Base-by-base conservation (phyloP, 2,113 vertebrate genomes). In the Pycnonotus jocosus region DNA sequence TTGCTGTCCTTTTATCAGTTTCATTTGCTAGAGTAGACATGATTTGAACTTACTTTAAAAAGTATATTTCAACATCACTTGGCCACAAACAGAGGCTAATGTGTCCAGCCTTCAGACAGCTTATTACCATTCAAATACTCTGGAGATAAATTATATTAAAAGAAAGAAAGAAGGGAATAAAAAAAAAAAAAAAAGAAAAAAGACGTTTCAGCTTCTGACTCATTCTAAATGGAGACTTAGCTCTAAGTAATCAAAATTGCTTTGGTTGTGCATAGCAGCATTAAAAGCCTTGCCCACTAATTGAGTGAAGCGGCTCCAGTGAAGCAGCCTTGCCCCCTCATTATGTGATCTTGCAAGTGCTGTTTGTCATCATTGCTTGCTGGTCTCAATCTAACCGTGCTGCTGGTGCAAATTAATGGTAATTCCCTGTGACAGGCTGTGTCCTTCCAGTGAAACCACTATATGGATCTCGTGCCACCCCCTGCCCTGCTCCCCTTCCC, bases 201-300 rank as follows among this genome's bases (percentile, higher is more conserved):
- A 38, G 35, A n/a, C 3, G 4, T 95, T 97, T 95, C 84, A 86
- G 96, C 93, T 95, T 96, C 93, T 64, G 88, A 95, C 97, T 97
- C 97, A 97, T 97, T 98, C 98, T 98, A 98, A 99, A 99, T 98
- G 98, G 98, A 98, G 98, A 98, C 98, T 98, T 97, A 71, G 96
- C 97, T 98, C 97, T 98, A 97, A 98, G 98, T 99, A 98, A 98
- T 98, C 96, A 96, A 96, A 99, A 99, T 99, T 98, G 98, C 98
- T 98, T 98, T 98, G 98, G 98, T 98, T 98, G 98, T 98, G 98
- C 98, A 95, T 97, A 98, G 98, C 97, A 73, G 98, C 98, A 98
- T 99, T 99, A 99, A 99, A 99, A 99, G 98, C 98, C 98, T 94
- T 97, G 98, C 98, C 99, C 98, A 96, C 98, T 99, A 99, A 99